Base-by-base conservation (phyloP, 1,140 invertebrate genomes). In the Adoxophyes honmai region DNA sequence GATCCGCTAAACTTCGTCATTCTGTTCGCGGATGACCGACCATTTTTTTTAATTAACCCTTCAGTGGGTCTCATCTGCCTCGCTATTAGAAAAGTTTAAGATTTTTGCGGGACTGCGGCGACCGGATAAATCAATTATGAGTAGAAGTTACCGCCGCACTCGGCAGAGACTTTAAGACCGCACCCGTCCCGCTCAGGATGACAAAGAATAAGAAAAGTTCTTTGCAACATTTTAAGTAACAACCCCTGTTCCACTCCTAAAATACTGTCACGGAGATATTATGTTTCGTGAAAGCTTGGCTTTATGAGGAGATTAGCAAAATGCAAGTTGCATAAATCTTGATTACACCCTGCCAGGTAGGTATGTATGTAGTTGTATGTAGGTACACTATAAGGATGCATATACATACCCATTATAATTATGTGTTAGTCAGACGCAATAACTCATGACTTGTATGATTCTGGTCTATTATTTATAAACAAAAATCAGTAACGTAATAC, bases 1-100 rank as follows among this genome's bases (percentile, higher is more conserved):
- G 81, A 88, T 86, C 85, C 80, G 80, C 80, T 85, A 86, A 86
- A 88, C 69, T 88, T 88, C 75, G 78, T 83, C 76, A 81, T 78
- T 79, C 70, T 69, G 75, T 62, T 77, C 74, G 74, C 62, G 77
- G 80, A 82, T 82, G 77, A 81, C 75, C 79, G 73, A 78, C 73
- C 77, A 83, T 83, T 84, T 75, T 76, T 88, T 86, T 81, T 80
- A 84, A 86, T 87, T 87, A 87, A 86, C 82, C 76, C 79, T 77
- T 78, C 71, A 62, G 72, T 59, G 65, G 76, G 60, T 67, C 78
- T 80, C 73, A 73, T 75, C 74, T 74, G 71, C 72, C 54, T 64
- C 36, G 64, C 70, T 75, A 72, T 78, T 78, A 72, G 64, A 70
- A 71, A 79, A 82, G 63, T 78, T 73, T 57, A 34, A 52, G 58